Conservation (phyloP, 2,888 invertebrate species). For the Coelopa pilipes region DNA sequence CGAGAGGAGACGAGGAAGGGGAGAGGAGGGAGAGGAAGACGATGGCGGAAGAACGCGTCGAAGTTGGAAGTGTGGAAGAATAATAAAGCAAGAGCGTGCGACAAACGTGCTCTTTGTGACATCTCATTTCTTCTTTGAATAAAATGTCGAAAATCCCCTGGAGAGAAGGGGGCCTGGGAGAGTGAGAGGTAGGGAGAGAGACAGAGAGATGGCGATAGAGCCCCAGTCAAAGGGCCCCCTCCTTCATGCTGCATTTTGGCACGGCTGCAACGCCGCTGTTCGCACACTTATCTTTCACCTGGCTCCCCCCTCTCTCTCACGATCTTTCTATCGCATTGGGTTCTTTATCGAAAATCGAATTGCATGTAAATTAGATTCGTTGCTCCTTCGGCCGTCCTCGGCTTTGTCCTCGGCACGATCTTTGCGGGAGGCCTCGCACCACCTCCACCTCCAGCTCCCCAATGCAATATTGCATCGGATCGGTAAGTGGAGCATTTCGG, state of each 20-base stretch:
- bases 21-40: not conserved
- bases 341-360: slow-evolving; percentile 27
- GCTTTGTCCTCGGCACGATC: slow-evolving; percentile 18
- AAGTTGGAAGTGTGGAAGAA: slow-evolving; percentile 16
- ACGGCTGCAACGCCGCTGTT: slow-evolving; percentile 1
- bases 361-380: slow-evolving; percentile 34
- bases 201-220: not conserved
- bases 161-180: not conserved
- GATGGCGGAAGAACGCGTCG: too few species aligned
- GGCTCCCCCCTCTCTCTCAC: not conserved
- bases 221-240: not conserved
- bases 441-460: too few species aligned
- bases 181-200: not conserved
- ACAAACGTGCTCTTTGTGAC: slow-evolving; percentile 28
- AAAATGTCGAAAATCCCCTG: slow-evolving; percentile 19
- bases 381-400: not conserved
- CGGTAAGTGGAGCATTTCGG: not conserved
- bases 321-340: slow-evolving; percentile 10
- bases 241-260: slow-evolving; percentile 3
- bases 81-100: not conserved
- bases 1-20: too few species aligned
- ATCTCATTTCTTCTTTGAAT: slow-evolving; percentile 16
- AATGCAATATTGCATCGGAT: too few species aligned
- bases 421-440: too few species aligned
- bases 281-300: not conserved